phyloP scores from a whole-genome alignment of 2,113 vertebrate species.

The Prolemur simus region DNA sequence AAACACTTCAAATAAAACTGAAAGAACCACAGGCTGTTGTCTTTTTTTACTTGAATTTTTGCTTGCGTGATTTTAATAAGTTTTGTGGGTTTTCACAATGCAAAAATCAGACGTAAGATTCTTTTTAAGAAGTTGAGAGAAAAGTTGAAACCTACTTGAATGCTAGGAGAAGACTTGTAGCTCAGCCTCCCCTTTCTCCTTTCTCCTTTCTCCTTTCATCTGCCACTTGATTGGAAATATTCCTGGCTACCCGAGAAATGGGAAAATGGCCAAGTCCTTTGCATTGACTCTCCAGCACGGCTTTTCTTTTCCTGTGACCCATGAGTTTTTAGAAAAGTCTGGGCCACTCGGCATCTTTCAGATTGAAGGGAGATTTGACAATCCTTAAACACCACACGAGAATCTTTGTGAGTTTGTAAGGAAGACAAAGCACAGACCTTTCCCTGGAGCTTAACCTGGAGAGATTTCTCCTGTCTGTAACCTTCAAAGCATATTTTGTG shows the following conservation, averaged over 20 bases:
- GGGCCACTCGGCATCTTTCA: background rate
- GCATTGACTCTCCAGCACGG: background rate
- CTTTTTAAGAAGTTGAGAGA: background rate
- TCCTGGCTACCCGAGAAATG: background rate
- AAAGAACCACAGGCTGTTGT: background rate
- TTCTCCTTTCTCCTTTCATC: background rate
- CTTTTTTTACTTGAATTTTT: background rate
- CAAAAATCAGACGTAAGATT: background rate
- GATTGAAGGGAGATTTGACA: background rate
- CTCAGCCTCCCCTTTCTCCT: no score
- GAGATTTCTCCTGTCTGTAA: background rate
- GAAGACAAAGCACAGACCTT: background rate
- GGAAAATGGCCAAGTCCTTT: background rate
- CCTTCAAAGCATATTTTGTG: background rate
- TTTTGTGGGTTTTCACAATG: background rate
- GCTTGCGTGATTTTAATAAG: background rate
- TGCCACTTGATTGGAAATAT: background rate
- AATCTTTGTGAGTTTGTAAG: constrained; percentile 28
- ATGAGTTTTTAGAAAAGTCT: background rate
- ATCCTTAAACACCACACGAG: background rate
- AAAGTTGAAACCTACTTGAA: background rate
- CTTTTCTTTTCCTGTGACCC: background rate
- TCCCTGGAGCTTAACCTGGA: background rate
- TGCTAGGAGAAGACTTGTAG: background rate
- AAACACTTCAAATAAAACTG: background rate